Conservation (phyloP, 2,888 invertebrate genomes). For the Odontocolon sp. region DNA sequence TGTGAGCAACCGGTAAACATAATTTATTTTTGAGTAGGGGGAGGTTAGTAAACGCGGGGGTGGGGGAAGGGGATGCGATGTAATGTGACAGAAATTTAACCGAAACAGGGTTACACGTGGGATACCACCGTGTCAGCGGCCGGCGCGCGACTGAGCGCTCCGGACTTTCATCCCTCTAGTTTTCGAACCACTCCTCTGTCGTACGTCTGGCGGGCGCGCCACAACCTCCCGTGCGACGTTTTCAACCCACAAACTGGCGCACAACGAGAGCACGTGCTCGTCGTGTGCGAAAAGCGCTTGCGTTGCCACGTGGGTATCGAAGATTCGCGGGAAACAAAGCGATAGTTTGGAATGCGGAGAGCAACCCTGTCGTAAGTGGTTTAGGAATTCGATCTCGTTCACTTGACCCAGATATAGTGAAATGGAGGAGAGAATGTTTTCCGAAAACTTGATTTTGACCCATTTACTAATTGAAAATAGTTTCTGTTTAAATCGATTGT, state of each 20-base stretch:
- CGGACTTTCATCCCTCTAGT: constrained; percentile 63
- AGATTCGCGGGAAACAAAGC: constrained; percentile 54
- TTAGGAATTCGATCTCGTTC: constrained; percentile 48
- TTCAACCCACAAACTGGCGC: not conserved
- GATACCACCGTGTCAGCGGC: constrained; percentile 78
- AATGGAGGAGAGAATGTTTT: not conserved
- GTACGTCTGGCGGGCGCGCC: constrained; percentile 65
- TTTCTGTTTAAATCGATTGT: too few species aligned
- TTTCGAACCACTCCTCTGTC: constrained; percentile 59
- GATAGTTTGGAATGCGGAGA: constrained; percentile 28
- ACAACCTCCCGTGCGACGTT: constrained; percentile 8
- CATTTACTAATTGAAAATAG: too few species aligned
- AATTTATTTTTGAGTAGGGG: not conserved
- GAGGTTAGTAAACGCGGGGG: not conserved
- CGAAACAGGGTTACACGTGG: constrained; percentile 62
- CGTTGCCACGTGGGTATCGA: constrained; percentile 56
- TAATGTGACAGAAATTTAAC: constrained; percentile 27
- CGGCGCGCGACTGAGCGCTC: constrained; percentile 78
- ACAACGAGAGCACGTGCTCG: constrained; percentile 54
- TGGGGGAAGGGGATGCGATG: constrained; percentile 35
- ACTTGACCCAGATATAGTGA: constrained; percentile 51
- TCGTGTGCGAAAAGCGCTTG: constrained; percentile 34
- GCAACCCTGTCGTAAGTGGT: constrained; percentile 4
- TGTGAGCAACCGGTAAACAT: constrained; percentile 11
- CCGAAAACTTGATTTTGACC: too few species aligned